Evolutionary conservation across 2,113 vertebrate species (phyloP).

Genomic region (Colaptes auratus): DNA sequence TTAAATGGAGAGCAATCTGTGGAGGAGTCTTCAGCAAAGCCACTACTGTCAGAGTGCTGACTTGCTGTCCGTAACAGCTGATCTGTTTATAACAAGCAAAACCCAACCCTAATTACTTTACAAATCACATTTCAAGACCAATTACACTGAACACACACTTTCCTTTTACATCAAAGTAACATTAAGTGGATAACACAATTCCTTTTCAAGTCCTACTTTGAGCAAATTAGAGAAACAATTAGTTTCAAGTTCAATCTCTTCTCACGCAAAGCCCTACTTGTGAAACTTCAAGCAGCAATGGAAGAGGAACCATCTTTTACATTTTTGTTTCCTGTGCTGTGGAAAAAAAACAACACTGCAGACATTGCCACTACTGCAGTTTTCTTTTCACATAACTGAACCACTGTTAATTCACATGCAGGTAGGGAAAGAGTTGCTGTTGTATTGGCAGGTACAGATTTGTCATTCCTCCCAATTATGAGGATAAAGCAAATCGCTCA

Average conservation of each 20-base stretch:
- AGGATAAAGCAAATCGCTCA: not conserved
- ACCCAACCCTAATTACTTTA: not conserved
- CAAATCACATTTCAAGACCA: not conserved
- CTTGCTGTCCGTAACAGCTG: constrained; percentile 87
- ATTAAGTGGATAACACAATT: not conserved
- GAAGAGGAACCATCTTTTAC: not conserved
- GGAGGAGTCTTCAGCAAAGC: constrained; percentile 92
- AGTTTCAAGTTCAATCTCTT: not conserved
- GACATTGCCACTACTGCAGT: not conserved
- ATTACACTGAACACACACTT: not conserved
- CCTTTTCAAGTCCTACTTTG: not conserved
- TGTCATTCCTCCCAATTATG: not conserved
- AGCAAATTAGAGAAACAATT: constrained; percentile 12
- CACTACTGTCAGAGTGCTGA: constrained; percentile 97
- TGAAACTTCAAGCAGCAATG: not conserved
- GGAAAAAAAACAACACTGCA: not conserved
- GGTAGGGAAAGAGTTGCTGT: not conserved
- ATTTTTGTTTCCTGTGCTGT: not conserved
- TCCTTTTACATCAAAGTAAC: not conserved
- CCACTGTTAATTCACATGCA: not conserved
- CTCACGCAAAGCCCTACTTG: not conserved
- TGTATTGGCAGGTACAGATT: not conserved
- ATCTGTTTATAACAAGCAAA: constrained; percentile 64
- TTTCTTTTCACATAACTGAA: not conserved
- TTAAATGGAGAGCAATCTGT: constrained; percentile 79